Evolutionary conservation across 2,113 vertebrate species (phyloP).

Genomic region (Phyllostomus hastatus): DNA sequence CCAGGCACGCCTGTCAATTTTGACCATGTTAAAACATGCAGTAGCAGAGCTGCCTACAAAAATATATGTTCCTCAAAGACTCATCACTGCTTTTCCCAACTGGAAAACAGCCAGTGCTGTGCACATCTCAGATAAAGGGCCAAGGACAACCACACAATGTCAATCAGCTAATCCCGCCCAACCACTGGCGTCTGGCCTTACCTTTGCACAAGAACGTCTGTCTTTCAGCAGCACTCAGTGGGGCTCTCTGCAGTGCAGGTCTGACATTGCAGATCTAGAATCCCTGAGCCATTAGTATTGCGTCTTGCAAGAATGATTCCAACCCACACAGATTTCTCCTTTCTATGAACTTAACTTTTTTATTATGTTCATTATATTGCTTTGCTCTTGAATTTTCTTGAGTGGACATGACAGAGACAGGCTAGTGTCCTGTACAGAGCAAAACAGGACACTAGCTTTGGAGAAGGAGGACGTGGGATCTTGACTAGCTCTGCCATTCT

Average conservation of each 20-base stretch:
- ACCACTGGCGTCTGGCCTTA: background rate
- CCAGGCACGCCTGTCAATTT: background rate
- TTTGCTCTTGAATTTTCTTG: background rate
- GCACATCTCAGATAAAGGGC: background rate
- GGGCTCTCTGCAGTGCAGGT: background rate
- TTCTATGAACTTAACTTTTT: background rate
- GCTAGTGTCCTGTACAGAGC: background rate
- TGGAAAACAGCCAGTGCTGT: background rate
- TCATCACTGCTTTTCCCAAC: background rate
- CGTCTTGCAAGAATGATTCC: background rate
- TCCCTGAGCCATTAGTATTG: background rate
- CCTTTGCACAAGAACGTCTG: background rate
- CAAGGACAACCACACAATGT: slow-evolving; percentile 14
- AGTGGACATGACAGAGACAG: background rate
- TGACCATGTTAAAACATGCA: background rate
- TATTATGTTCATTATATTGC: background rate
- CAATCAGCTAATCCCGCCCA: background rate
- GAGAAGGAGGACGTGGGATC: background rate
- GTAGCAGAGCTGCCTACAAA: slow-evolving; percentile 10
- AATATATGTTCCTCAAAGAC: background rate
- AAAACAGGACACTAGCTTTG: background rate
- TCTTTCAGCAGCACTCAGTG: background rate
- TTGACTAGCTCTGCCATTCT: background rate
- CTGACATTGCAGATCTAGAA: background rate
- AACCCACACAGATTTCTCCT: background rate